Evolutionary conservation across 1,140 invertebrate species (phyloP).

Genomic region (Dreissena polymorpha): DNA sequence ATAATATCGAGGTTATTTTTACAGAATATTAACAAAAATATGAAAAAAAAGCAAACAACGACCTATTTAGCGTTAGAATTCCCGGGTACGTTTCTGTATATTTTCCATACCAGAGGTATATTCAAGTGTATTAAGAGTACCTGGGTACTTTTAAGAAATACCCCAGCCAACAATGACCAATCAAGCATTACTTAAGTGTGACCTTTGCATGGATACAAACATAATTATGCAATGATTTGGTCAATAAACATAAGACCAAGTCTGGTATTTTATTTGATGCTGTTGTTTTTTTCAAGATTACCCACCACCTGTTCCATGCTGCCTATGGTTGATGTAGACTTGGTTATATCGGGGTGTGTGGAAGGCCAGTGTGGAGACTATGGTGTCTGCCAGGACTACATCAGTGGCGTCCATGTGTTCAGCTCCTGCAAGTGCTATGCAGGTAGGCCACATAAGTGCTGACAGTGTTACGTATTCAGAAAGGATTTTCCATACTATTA

Average conservation of each 20-base stretch:
- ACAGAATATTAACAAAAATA: too few relatives aligned
- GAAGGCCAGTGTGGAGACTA: constrained; percentile 77
- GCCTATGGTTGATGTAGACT: constrained; percentile 15
- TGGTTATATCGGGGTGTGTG: constrained; percentile 77
- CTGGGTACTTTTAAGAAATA: too few relatives aligned
- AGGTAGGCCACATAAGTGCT: constrained; percentile 75
- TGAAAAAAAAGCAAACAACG: too few relatives aligned
- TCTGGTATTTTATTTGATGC: neutral
- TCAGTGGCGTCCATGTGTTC: constrained; percentile 83
- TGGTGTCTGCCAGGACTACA: constrained; percentile 86
- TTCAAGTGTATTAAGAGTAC: too few relatives aligned
- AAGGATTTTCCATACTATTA: too few relatives aligned
- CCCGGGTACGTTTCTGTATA: too few relatives aligned
- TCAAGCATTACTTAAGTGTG: too few relatives aligned
- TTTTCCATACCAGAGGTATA: too few relatives aligned
- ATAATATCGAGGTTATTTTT: too few relatives aligned
- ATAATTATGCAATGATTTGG: neutral
- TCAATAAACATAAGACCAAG: neutral
- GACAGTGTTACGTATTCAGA: too few relatives aligned
- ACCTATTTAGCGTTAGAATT: too few relatives aligned
- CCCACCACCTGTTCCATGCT: neutral
- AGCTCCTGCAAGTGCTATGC: constrained; percentile 80
- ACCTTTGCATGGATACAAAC: neutral
- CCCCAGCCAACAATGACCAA: too few relatives aligned
- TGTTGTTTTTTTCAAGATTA: neutral